Evolutionary conservation across 2,797 vertebrate species (phyloP).

Genomic region (Kryptolebias ocellatus): DNA sequence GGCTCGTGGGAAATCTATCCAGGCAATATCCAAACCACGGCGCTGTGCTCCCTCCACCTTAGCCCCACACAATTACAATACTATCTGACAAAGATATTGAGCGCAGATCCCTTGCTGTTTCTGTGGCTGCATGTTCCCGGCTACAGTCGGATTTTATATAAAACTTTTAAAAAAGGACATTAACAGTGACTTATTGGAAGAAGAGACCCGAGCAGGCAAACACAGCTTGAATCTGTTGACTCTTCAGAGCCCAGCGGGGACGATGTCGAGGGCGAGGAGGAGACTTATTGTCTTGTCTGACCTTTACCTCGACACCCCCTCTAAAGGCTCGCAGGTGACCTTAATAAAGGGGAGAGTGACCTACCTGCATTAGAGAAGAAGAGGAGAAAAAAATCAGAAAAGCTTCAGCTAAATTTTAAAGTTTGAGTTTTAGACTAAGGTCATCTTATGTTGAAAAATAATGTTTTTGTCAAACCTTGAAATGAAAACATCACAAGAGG

Average conservation of each 20-base stretch:
- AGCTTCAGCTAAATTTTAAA: no score
- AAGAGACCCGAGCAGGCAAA: constrained; percentile 42
- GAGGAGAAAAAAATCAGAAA: background rate
- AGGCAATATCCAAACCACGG: constrained; percentile 80
- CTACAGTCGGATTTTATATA: constrained; percentile 58
- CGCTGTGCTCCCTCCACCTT: constrained; percentile 65
- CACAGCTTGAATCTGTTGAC: constrained; percentile 43
- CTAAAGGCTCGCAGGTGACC: constrained; percentile 16
- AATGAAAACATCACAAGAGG: no score
- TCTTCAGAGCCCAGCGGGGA: constrained; percentile 31
- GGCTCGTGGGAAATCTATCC: constrained; percentile 81
- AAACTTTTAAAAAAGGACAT: constrained; percentile 71
- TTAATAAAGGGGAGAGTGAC: background rate
- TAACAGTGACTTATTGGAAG: constrained; percentile 72
- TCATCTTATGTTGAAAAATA: no score
- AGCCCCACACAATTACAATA: constrained; percentile 81
- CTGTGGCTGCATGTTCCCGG: constrained; percentile 52
- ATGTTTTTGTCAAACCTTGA: no score
- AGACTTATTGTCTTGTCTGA: constrained; percentile 16
- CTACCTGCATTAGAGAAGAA: constrained; percentile 1
- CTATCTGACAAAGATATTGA: constrained; percentile 83
- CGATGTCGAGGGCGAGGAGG: background rate
- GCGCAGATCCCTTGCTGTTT: constrained; percentile 70
- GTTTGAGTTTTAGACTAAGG: no score
- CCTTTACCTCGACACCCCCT: constrained; percentile 31